These are phyloP conservation scores for Eriocheir sinensis DNA, from an alignment of 1,140 invertebrate genomes.

Conservation along the genomic window DNA sequence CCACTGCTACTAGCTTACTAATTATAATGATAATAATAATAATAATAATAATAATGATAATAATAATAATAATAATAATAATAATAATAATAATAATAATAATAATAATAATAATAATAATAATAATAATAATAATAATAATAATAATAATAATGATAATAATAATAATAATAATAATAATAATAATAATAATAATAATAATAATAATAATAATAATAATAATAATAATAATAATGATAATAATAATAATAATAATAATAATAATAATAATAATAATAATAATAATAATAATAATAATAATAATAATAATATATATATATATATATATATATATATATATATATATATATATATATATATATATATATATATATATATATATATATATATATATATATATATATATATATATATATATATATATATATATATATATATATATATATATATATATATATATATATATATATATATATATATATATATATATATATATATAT, in stretches of 20 bases:
- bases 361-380: not conserved
- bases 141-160: not conserved
- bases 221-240: not conserved
- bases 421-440: not conserved
- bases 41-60: not conserved
- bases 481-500: not conserved
- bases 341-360: not conserved
- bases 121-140: not conserved
- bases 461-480: not conserved
- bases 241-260: conserved; percentile 36
- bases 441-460: not conserved
- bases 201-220: conserved; percentile 5
- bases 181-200: conserved; percentile 23
- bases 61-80: not conserved
- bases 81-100: not conserved
- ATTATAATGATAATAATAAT: not conserved
- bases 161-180: not conserved
- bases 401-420: not conserved
- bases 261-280: conserved; percentile 28
- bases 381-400: not conserved
- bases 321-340: not conserved
- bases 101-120: not conserved
- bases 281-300: conserved; percentile 28
- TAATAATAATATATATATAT: conserved; percentile 1
- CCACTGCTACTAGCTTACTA: not conserved